Percentiles rank a stretch among this genome's conserved stretches.
These are phyloP conservation scores for Empis livida DNA, from an alignment of 2,888 invertebrate species.

Conservation along the genomic window DNA sequence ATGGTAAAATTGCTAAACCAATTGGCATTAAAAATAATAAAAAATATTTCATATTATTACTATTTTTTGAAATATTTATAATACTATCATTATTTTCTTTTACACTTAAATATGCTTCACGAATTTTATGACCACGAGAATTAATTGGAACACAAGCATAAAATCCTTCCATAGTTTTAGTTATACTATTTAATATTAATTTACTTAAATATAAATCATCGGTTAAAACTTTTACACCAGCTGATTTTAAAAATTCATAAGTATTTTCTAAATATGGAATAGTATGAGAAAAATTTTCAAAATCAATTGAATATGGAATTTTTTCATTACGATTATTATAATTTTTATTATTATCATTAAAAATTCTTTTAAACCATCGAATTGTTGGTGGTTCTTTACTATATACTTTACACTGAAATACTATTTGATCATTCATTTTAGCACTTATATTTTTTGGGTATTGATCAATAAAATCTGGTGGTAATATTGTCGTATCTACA, in stretches of 20 bases:
- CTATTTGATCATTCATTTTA: conserved; percentile 21
- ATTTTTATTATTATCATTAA: conserved; percentile 6
- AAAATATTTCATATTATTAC: conserved; percentile 23
- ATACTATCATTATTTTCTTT: conserved; percentile 18
- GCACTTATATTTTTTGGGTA: conserved; percentile 26
- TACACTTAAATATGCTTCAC: conserved; percentile 27
- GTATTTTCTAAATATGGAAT: conserved; percentile 25
- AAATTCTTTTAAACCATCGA: conserved; percentile 29
- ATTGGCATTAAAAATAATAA: conserved; percentile 31
- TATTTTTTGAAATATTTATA: conserved; percentile 17
- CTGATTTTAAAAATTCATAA: conserved; percentile 26
- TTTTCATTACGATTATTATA: background rate
- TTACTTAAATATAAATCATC: conserved; percentile 30
- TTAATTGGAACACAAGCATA: conserved; percentile 34
- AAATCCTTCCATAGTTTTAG: conserved; percentile 23
- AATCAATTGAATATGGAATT: conserved; percentile 5
- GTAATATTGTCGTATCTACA: conserved; percentile 22
- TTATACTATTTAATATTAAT: conserved; percentile 27
- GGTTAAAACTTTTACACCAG: conserved; percentile 23
- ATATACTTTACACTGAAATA: conserved; percentile 31
- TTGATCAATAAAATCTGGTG: conserved; percentile 28
- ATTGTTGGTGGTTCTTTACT: conserved; percentile 30
- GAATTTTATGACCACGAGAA: conserved; percentile 27
- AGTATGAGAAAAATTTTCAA: conserved; percentile 14
- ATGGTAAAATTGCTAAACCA: conserved; percentile 26